Conservation (phyloP, 2,113 vertebrate species). For the Sphyrna mokarran region DNA sequence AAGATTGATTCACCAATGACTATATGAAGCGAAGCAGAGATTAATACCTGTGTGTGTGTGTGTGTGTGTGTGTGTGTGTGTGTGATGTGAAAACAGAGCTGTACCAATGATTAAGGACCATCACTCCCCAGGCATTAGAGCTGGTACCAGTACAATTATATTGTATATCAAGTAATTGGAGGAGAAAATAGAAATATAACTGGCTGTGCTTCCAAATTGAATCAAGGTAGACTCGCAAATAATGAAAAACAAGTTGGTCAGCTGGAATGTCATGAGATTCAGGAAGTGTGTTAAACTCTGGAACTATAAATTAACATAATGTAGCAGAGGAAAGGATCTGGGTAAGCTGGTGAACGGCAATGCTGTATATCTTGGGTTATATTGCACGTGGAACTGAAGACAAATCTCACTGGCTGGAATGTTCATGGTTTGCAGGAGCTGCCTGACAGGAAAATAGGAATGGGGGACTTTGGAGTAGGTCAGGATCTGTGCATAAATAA, state of each 20-base stretch:
- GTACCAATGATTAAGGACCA: neutral
- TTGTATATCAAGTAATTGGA: neutral
- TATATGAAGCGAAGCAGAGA: neutral
- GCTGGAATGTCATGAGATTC: neutral
- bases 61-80: no score
- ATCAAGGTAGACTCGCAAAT: neutral
- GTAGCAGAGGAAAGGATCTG: no score
- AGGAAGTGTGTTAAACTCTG: neutral
- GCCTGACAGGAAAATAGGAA: no score
- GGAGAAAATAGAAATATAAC: neutral
- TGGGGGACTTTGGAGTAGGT: no score
- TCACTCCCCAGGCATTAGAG: neutral
- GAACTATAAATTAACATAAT: neutral
- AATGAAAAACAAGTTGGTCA: neutral
- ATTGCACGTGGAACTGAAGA: neutral
- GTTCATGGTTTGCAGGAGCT: neutral
- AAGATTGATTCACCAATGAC: neutral
- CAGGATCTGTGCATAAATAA: no score
- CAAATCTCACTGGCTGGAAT: neutral
- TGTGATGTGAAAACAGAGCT: neutral
- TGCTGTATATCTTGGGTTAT: neutral
- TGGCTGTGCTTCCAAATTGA: neutral
- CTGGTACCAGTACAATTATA: neutral
- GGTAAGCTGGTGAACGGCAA: neutral
- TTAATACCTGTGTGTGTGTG: no score